Evolutionary conservation across 2,113 vertebrate genomes (phyloP).

Genomic region (Zootoca vivipara): DNA sequence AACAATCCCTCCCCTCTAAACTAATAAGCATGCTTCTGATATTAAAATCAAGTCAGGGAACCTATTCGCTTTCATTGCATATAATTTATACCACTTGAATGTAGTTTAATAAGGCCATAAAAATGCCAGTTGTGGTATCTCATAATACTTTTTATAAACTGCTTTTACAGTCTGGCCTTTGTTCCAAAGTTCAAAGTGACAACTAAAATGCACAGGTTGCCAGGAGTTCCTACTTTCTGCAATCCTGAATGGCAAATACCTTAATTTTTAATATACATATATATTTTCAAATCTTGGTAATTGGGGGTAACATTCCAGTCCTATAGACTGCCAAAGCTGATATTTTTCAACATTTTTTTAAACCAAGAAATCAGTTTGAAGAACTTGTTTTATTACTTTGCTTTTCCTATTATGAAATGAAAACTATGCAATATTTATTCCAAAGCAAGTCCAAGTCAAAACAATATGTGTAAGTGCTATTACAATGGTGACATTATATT

Average conservation of each 20-base stretch:
- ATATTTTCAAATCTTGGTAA: slow-evolving; percentile 67
- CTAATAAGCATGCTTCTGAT: slow-evolving; percentile 80
- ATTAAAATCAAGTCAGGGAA: slow-evolving; percentile 82
- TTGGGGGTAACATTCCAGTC: slow-evolving; percentile 67
- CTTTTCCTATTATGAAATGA: slow-evolving; percentile 65
- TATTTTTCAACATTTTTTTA: slow-evolving; percentile 68
- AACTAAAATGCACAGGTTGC: slow-evolving; percentile 82
- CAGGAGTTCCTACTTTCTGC: slow-evolving; percentile 69
- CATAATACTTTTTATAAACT: slow-evolving; percentile 88
- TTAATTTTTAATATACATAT: slow-evolving; percentile 69
- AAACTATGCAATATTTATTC: slow-evolving; percentile 71
- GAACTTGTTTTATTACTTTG: slow-evolving; percentile 62
- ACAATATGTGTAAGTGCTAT: slow-evolving; percentile 72
- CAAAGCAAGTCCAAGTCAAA: slow-evolving; percentile 64
- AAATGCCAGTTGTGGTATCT: slow-evolving; percentile 87
- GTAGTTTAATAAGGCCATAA: slow-evolving; percentile 86
- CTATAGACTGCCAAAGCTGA: slow-evolving; percentile 71
- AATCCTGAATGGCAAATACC: slow-evolving; percentile 64
- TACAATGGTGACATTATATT: slow-evolving; percentile 79
- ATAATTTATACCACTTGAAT: slow-evolving; percentile 86
- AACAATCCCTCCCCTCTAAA: slow-evolving; percentile 48
- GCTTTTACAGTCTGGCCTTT: slow-evolving; percentile 85
- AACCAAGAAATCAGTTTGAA: slow-evolving; percentile 64
- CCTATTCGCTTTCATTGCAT: slow-evolving; percentile 82
- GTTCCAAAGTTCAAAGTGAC: slow-evolving; percentile 86